Evolutionary conservation across 1,140 invertebrate genomes (phyloP), one percentile per base, ranked within the genome.

Genomic region (Andricus grossulariae): DNA sequence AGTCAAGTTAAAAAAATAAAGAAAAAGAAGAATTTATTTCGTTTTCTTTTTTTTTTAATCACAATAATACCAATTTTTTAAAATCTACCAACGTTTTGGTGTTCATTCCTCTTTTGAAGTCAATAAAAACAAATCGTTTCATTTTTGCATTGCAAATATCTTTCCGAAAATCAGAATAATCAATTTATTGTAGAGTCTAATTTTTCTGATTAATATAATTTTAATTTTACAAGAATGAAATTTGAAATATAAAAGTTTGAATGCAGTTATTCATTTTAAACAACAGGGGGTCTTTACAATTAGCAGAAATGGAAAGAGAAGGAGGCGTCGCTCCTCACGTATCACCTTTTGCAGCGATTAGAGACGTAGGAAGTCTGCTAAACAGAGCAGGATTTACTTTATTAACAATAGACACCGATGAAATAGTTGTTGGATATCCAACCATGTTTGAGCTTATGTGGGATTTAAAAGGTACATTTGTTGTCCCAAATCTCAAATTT

Each of bases 381-480:
- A 95, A 93, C 77, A 94, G 95, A 83, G 96, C 97, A 78, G 98
- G 98, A 3, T 99, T 98, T 91, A 96, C 95, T 6, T 96, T 99
- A 93, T 92, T 99, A 51, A 99, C 99, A 4, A 96, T 99, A 66
- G 98, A 99, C 91, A 95, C 96, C 8, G 98, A 99, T 92, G 96
- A 98, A 91, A 93, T 99, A 52, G 93, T 95, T 19, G 93, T 99
- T n/a, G 95, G 95, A 72, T 99, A 97, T 92, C 98, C 99, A 7
- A 94, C 94, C 12, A 97, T 99, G 91, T 98, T 98, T 93, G 97
- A 99, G 88, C 91, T 99, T 11, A 97, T 99, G 96, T 94, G 94
- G 90, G 99, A 99, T 92, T 92, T 99, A 18, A 97, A 99, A 93
- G 97, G 94, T 92, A 85, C 72, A 39, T 52, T 73, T 79, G 55